Conservation (phyloP, 2,888 invertebrate genomes). For the Marasmarcha lunaedactyla region DNA sequence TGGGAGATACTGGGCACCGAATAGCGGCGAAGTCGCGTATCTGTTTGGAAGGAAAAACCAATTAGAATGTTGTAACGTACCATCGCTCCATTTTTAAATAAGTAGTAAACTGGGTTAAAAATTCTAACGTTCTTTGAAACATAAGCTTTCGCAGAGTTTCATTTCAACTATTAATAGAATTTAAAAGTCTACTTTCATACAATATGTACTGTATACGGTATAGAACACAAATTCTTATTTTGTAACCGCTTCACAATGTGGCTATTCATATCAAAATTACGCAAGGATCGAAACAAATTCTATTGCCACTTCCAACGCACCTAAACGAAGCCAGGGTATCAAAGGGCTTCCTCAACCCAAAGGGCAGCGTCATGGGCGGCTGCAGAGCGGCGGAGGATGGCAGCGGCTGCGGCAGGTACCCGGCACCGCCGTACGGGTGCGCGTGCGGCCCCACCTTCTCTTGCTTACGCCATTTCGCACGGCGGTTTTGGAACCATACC, state of each 20-base stretch:
- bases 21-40: slow-evolving; percentile 51
- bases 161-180: no score
- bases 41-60: slow-evolving; percentile 24
- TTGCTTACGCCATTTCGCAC: slow-evolving; percentile 94
- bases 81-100: no score
- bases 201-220: no score
- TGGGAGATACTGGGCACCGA: slow-evolving; percentile 52
- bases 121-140: neutral
- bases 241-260: no score
- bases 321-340: slow-evolving; percentile 79
- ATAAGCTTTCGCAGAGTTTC: no score
- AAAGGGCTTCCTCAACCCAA: slow-evolving; percentile 80
- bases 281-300: no score
- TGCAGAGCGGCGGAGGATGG: slow-evolving; percentile 76
- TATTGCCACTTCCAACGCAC: no score
- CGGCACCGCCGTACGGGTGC: slow-evolving; percentile 82
- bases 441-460: slow-evolving; percentile 93
- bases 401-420: slow-evolving; percentile 77
- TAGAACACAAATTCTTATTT: no score
- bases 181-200: no score
- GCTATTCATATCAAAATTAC: no score
- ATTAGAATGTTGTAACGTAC: no score
- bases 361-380: slow-evolving; percentile 82
- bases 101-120: neutral
- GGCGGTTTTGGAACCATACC: slow-evolving; percentile 95